phyloP scores from a whole-genome alignment of 2,797 vertebrate species.

The Hafferia zeledoni region DNA sequence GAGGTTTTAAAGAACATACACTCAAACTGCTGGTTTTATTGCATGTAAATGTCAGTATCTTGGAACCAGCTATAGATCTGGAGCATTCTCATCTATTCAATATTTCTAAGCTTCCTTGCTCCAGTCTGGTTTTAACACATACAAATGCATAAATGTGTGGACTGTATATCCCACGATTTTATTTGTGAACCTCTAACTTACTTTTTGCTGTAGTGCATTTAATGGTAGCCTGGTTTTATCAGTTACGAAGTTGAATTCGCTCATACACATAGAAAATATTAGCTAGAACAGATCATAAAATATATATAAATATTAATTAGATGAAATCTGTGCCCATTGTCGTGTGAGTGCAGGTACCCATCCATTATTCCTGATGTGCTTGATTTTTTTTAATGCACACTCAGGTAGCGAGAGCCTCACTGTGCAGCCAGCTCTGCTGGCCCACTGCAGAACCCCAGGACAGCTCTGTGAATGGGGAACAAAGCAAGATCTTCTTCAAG shows the following conservation, averaged over 20 bases:
- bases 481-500: not conserved
- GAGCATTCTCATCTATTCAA: not conserved
- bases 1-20: not conserved
- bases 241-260: not conserved
- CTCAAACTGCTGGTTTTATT: not conserved
- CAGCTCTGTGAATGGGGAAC: not conserved
- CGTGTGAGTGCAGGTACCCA: rapidly evolving
- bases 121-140: not conserved
- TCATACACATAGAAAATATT: not conserved
- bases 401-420: rapidly evolving
- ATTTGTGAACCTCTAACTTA: not conserved
- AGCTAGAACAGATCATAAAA: not conserved
- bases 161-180: not conserved
- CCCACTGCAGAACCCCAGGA: not conserved
- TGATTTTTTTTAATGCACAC: not conserved
- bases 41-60: not conserved
- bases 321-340: rapidly evolving
- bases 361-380: not conserved
- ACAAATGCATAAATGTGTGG: not conserved
- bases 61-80: not conserved
- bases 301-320: not conserved
- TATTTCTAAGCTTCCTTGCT: not conserved
- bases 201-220: not conserved
- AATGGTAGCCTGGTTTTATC: not conserved
- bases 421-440: not conserved